A percentile compares a stretch with the other conserved stretches of the same genome.
Evolutionary conservation across 2,113 vertebrate genomes (phyloP).

Genomic region (Struthio camelus): DNA sequence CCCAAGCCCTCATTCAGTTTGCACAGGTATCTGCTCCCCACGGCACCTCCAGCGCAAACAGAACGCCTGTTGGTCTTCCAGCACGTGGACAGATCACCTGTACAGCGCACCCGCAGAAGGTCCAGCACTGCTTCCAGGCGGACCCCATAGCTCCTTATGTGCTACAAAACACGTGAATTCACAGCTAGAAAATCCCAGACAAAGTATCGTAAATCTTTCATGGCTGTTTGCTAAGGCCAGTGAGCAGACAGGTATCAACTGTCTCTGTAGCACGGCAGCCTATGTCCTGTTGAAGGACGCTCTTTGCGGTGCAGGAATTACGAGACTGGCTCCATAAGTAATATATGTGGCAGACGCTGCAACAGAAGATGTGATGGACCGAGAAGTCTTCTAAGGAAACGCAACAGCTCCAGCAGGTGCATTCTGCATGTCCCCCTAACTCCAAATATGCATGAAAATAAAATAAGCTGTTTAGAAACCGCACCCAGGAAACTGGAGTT

Average conservation of each 20-base stretch:
- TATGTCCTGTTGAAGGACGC: neutral
- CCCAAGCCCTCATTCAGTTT: neutral
- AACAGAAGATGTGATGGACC: neutral
- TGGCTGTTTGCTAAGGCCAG: neutral
- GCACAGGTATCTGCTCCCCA: neutral
- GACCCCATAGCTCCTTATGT: neutral
- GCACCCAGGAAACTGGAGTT: neutral
- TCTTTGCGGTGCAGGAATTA: fast-evolving
- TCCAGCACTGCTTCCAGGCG: neutral
- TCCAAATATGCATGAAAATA: neutral
- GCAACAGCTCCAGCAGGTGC: neutral
- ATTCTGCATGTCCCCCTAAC: neutral
- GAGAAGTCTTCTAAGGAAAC: neutral
- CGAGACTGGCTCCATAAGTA: neutral
- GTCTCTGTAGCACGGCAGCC: neutral
- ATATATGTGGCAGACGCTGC: neutral
- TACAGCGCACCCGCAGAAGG: neutral
- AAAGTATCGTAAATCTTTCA: neutral
- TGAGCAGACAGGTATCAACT: neutral
- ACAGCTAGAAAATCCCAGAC: neutral
- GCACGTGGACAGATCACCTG: neutral
- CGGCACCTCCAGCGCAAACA: neutral
- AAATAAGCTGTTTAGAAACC: neutral
- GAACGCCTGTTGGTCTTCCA: fast-evolving
- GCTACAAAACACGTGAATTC: neutral